These are phyloP conservation scores for Ageneiosus marmoratus DNA, from an alignment of 2,113 vertebrate species.

Conservation along the genomic window DNA sequence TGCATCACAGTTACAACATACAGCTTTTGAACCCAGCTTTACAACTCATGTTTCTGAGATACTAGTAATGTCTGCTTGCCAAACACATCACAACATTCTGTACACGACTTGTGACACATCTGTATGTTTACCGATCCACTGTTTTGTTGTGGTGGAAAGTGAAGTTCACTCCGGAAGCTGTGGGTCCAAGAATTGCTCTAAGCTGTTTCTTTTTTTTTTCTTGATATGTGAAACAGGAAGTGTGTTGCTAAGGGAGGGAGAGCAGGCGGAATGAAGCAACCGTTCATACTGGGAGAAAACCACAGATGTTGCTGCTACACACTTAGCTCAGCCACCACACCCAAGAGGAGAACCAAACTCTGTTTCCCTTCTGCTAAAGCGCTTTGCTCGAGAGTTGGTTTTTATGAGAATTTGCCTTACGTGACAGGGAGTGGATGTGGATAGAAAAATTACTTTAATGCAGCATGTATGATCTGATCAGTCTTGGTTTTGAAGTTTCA, in stretches of 20 bases:
- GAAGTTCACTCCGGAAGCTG: too few species aligned
- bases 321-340: slow-evolving; percentile 68
- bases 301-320: slow-evolving; percentile 68
- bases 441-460: slow-evolving; percentile 3
- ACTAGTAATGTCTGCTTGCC: not conserved
- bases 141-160: slow-evolving; percentile 5
- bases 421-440: not conserved
- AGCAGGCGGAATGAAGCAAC: slow-evolving; percentile 45
- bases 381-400: slow-evolving; percentile 61
- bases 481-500: not conserved
- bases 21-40: not conserved
- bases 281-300: slow-evolving; percentile 67
- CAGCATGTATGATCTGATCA: not conserved
- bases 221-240: slow-evolving; percentile 59
- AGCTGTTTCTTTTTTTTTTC: not conserved
- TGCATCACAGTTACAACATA: not conserved
- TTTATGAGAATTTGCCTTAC: slow-evolving; percentile 53
- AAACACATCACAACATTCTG: not conserved
- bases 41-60: not conserved
- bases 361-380: slow-evolving; percentile 55
- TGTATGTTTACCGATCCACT: not conserved
- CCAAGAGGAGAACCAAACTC: slow-evolving; percentile 63
- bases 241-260: slow-evolving; percentile 60
- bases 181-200: too few species aligned
- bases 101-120: not conserved